Conservation (phyloP, 2,797 vertebrate genomes). For the Mus spretus region DNA sequence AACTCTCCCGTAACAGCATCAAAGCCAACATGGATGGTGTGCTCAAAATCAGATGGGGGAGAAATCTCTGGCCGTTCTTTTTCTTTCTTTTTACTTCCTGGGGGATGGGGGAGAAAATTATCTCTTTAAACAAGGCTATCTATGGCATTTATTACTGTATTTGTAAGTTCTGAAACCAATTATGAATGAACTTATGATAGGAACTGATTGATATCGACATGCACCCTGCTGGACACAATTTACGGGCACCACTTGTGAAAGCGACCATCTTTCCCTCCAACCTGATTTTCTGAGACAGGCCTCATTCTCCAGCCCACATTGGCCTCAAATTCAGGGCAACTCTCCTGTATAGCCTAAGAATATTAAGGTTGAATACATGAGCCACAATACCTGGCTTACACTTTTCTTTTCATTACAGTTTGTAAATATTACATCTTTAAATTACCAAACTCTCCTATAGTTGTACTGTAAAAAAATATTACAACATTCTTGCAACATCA, state of each 20-base stretch:
- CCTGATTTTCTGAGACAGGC: background rate
- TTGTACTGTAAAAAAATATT: background rate
- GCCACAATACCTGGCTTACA: background rate
- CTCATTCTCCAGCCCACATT: background rate
- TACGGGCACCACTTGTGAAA: background rate
- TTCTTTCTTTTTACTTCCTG: slow-evolving; percentile 96
- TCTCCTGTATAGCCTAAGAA: background rate
- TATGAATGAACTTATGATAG: background rate
- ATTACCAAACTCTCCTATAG: background rate
- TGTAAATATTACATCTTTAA: slow-evolving; percentile 3
- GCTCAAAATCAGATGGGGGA: slow-evolving; percentile 98
- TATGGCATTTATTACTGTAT: slow-evolving; percentile 1
- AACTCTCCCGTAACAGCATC: slow-evolving; percentile 99
- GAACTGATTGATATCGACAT: background rate
- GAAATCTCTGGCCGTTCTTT: slow-evolving; percentile 99
- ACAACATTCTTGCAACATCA: slow-evolving; percentile 8
- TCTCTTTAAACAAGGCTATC: slow-evolving; percentile 47
- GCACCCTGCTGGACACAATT: background rate
- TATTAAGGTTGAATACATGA: background rate
- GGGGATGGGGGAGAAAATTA: slow-evolving; percentile 16
- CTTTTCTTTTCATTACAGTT: background rate
- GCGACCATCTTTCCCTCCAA: background rate
- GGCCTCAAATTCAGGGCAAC: background rate
- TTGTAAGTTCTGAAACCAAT: slow-evolving; percentile 16
- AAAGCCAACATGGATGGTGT: slow-evolving; percentile 98